Base-by-base conservation (phyloP, 2,888 invertebrate genomes). In the Ichneumoninae sp. region DNA sequence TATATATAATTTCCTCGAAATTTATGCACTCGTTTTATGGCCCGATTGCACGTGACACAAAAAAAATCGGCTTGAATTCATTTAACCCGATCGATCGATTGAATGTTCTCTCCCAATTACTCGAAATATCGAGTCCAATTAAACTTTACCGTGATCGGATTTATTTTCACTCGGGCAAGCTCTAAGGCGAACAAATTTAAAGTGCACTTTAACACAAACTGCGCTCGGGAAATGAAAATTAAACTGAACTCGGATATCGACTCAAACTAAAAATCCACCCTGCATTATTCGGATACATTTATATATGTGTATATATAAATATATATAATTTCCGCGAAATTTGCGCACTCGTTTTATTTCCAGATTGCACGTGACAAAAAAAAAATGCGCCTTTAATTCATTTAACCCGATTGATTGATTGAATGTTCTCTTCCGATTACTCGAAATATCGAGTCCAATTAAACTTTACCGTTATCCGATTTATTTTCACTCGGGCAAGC, bases 221-320 rank as follows among this genome's bases (percentile, higher is more conserved):
- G n/a, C n/a, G n/a, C n/a, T n/a, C n/a, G n/a, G n/a, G n/a, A n/a
- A n/a, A n/a, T n/a, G n/a, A n/a, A n/a, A n/a, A n/a, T n/a, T n/a
- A n/a, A n/a, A 10, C 30, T 30, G 30, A 7, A 7, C 33, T 47
- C 74, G 60, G 50, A 40, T 74, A 2, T 50, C 76, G 3, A 10
- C 13, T 44, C 1, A 13, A 13, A 44, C 8, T 13, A 1, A 10
- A 44, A 44, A 44, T 44, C 44, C 3, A 76, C 33, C 75, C 40
- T 65, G 65, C 70, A 52, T 60, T 40, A 76, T 40, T 76, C 66
- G 47, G 40, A 75, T 44, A 81, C 69, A 36, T 66, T 44, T 30
- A 40, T 54, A 40, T n/a, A 66, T 30, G 13, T 60, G 47, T 5
- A 33, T 68, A 44, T 52, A 63, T 57, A 36, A 3, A 22, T 22